Evolutionary conservation across 2,113 vertebrate genomes (phyloP).

Genomic region (Nicator chloris): DNA sequence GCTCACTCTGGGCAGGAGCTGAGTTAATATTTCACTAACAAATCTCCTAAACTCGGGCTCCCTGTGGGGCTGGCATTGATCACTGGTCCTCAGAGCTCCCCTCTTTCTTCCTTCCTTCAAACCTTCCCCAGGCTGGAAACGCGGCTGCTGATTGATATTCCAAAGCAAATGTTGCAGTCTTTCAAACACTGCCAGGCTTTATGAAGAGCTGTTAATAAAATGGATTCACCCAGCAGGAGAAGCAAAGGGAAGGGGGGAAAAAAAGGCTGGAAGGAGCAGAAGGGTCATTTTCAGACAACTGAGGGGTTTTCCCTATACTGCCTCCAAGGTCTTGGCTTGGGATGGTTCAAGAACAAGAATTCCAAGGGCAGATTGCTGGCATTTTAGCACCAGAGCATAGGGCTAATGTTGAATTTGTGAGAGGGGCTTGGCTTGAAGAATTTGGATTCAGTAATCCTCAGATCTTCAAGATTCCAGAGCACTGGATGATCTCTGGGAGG

Average conservation of each 20-base stretch:
- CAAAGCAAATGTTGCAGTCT: slow-evolving; percentile 20
- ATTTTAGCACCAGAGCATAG: neutral
- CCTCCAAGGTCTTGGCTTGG: neutral
- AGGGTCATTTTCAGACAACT: neutral
- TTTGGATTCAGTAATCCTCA: neutral
- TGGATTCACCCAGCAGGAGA: neutral
- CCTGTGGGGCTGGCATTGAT: neutral
- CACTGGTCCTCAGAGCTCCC: slow-evolving; percentile 25
- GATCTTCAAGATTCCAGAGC: neutral
- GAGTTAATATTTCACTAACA: slow-evolving; percentile 19
- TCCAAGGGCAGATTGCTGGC: neutral
- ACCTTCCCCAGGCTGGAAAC: neutral
- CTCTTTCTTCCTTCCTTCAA: slow-evolving; percentile 30
- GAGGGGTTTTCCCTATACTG: neutral
- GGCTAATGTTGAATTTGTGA: neutral
- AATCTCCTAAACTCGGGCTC: neutral
- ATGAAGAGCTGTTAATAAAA: slow-evolving; percentile 36
- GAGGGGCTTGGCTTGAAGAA: neutral
- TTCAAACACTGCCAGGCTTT: slow-evolving; percentile 36
- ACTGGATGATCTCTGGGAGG: neutral
- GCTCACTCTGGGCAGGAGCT: neutral
- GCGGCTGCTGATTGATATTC: slow-evolving; percentile 40
- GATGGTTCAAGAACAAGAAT: neutral
- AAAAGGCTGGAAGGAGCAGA: neutral
- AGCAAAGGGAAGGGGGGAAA: neutral